These are phyloP conservation scores for Pollenia amentaria DNA, from an alignment of 2,888 invertebrate species.

Conservation along the genomic window DNA sequence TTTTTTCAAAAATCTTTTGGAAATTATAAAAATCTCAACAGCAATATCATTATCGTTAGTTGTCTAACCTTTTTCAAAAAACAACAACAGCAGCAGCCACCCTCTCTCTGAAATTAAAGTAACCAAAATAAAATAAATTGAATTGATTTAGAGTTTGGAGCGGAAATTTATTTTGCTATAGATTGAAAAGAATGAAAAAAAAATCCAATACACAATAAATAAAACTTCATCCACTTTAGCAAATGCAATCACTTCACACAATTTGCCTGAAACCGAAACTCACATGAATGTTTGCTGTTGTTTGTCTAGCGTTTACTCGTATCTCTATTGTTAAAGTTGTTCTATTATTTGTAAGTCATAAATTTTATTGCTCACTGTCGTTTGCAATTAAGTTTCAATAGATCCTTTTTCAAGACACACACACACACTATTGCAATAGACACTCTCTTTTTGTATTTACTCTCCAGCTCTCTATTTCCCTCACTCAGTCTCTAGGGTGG, in stretches of 20 bases:
- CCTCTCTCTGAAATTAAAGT: constrained; percentile 32
- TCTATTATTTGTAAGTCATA: constrained; percentile 84
- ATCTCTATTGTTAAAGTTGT: constrained; percentile 76
- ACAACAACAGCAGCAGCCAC: constrained; percentile 31
- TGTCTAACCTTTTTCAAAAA: constrained; percentile 44
- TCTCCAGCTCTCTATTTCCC: background rate
- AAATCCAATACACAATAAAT: constrained; percentile 20
- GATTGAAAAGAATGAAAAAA: background rate
- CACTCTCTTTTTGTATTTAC: constrained; percentile 11
- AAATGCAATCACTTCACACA: constrained; percentile 59
- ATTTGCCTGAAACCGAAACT: constrained; percentile 40
- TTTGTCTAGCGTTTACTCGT: constrained; percentile 42
- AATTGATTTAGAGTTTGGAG: constrained; percentile 69
- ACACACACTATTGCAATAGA: constrained; percentile 34
- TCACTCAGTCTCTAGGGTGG: constrained; percentile 17
- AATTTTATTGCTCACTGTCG: constrained; percentile 84
- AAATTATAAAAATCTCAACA: constrained; percentile 64
- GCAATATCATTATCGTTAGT: constrained; percentile 51
- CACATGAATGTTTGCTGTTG: constrained; percentile 46
- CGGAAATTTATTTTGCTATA: constrained; percentile 64
- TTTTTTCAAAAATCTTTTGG: constrained; percentile 31
- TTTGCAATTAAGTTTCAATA: constrained; percentile 82
- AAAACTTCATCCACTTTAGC: constrained; percentile 64
- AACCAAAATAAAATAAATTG: constrained; percentile 61
- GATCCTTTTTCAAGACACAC: constrained; percentile 51